Base-by-base conservation (phyloP, 2,113 vertebrate genomes). In the Baryphthengus martii region DNA sequence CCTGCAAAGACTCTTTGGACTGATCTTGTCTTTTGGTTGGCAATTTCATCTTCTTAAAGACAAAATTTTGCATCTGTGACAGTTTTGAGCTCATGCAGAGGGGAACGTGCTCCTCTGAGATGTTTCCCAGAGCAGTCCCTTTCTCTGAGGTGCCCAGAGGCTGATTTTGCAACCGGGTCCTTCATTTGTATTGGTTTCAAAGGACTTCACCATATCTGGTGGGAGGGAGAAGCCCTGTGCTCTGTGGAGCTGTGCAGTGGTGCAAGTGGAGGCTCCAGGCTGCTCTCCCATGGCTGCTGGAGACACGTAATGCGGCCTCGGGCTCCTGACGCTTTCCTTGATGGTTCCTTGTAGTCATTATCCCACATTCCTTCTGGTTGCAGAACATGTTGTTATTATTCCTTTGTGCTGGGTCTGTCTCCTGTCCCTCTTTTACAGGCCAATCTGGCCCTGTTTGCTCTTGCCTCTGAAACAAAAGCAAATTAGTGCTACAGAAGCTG, bases 351-450 rank as follows among this genome's bases (percentile, higher is more conserved):
- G 67, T 85, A 91, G 90, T 91, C 93, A 94, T 96, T 96, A 97
- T 95, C 85, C 90, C 70, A 70, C 96, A 97, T 96, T 97, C 96
- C 85, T 96, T 87, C 93, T 83, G 73, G 82, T 84, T 95, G 93
- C 93, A 95, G 96, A 97, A 97, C 93, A 93, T 74, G 91, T 83
- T 95, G 89, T 94, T 96, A 72, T 90, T 87, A 81, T 53, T 95
- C 90, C 91, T 94, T 91, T 93, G 52, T 67, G 66, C 90, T 76
- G 61, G 58, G 62, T 75, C 90, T 95, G 93, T 96, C 93, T 96
- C 85, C 92, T 87, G 85, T 93, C 92, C 90, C 74, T 74, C 77
- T 82, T 75, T 76, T 62, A 44, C 33, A 83, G 85, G 89, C 52
- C 84, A 74, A 19, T 95, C 89, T 62, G 70, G 74, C 79, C 90